phyloP scores from a whole-genome alignment of 1,140 invertebrate genomes.

The Chlorops oryzae region DNA sequence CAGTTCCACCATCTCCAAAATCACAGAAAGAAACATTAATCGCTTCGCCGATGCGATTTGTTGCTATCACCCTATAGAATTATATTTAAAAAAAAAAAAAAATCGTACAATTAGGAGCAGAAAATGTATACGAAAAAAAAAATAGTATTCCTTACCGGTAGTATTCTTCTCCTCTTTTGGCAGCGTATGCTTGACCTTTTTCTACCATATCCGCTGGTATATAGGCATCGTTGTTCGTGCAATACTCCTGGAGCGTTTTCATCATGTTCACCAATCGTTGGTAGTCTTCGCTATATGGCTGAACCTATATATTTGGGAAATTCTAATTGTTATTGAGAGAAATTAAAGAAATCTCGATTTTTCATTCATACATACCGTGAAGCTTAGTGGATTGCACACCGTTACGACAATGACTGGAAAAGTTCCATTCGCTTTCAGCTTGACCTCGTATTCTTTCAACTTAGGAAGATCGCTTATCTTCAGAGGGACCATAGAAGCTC shows the following conservation, averaged over 20 bases:
- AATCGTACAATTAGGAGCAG: not conserved
- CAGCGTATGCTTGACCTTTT: conserved; percentile 37
- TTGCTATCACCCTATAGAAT: not conserved
- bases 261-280: conserved; percentile 34
- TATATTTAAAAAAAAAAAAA: conserved; percentile 4
- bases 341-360: not conserved
- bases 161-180: conserved; percentile 25
- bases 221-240: conserved; percentile 25
- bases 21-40: conserved; percentile 40
- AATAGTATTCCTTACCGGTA: conserved; percentile 20
- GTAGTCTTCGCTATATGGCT: conserved; percentile 41
- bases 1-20: conserved; percentile 34
- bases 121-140: not conserved
- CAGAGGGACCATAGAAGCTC: too few relatives aligned
- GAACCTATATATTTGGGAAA: conserved; percentile 23
- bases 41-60: conserved; percentile 23
- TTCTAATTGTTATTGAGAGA: not conserved
- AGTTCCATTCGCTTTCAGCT: conserved; percentile 32
- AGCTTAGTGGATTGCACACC: conserved; percentile 37
- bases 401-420: conserved; percentile 38
- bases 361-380: conserved; percentile 25
- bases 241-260: conserved; percentile 37
- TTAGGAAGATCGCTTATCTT: conserved; percentile 17
- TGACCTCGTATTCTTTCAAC: conserved; percentile 32
- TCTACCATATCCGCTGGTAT: conserved; percentile 20